These are phyloP conservation scores for Zeugodacus cucurbitae DNA, from an alignment of 1,140 invertebrate genomes.

Conservation along the genomic window DNA sequence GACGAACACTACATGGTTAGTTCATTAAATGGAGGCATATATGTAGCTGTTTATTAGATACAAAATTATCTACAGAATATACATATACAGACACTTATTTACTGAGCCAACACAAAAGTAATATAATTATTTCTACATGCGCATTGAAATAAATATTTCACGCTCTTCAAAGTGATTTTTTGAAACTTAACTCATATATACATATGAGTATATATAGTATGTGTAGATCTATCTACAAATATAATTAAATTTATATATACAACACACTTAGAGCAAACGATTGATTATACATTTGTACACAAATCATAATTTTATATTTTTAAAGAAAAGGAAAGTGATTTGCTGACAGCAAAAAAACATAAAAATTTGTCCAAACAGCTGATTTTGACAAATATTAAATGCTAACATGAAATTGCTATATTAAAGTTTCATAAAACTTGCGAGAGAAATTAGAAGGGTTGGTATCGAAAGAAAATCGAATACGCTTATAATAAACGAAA, in stretches of 20 bases:
- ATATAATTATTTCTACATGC: neutral
- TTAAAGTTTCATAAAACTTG: neutral
- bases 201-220: neutral
- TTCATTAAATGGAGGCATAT: neutral
- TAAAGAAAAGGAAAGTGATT: neutral
- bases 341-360: neutral
- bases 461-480: neutral
- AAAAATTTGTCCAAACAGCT: neutral
- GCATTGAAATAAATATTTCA: neutral
- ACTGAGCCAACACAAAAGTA: neutral
- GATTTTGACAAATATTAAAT: neutral
- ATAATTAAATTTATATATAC: neutral
- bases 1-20: neutral
- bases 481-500: too few species aligned
- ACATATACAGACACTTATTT: neutral
- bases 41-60: neutral
- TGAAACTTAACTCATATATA: neutral
- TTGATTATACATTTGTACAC: neutral
- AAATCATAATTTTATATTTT: slow-evolving; percentile 11
- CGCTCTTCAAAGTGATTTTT: neutral
- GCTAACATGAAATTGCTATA: neutral
- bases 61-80: too few species aligned
- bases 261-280: neutral
- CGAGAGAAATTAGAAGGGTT: neutral
- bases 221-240: neutral